Evolutionary conservation across 2,888 invertebrate genomes (phyloP), one percentile per base, ranked within the genome.

Genomic region (Thysanoteuthis rhombus): DNA sequence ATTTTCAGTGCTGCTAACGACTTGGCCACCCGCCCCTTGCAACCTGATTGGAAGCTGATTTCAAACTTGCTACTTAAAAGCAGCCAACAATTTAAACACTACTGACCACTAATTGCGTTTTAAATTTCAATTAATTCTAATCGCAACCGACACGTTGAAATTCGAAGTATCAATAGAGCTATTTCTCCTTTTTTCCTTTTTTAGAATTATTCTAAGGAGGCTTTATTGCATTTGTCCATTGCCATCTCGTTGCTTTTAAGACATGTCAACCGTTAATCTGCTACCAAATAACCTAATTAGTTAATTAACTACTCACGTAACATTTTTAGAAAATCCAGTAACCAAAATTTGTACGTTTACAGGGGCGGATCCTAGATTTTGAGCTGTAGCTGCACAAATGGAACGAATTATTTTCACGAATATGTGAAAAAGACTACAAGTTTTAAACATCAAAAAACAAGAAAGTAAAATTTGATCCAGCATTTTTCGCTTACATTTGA

Each of bases 41-140:
- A 75, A 75, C 32, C 32, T n/a, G 32, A 75, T n/a, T n/a, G 32
- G 1, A 75, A n/a, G n/a, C 10, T 75, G 75, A 75, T 10, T n/a
- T 75, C 2, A 75, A n/a, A n/a, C 19, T 75, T 75, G 12, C 75
- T 12, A 36, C 75, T 75, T n/a, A 75, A n/a, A 75, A n/a, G 22
- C 75, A 75, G n/a, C 16, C n/a, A n/a, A n/a, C n/a, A 4, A 75
- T 75, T 12, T 12, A n/a, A 36, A 75, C n/a, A 36, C n/a, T n/a
- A 1, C n/a, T n/a, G 75, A 75, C n/a, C n/a, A 75, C n/a, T n/a
- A 75, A 75, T n/a, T 75, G n/a, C n/a, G n/a, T 36, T 16, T n/a
- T 75, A 75, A 75, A 75, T 75, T 75, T 75, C 75, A 75, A 75
- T 75, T 75, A 75, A 75, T 75, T 75, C 75, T 75, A 75, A 75